These are phyloP conservation scores for Hermatobates lingyangjiaoensis DNA, from an alignment of 1,140 invertebrate species.

Conservation along the genomic window DNA sequence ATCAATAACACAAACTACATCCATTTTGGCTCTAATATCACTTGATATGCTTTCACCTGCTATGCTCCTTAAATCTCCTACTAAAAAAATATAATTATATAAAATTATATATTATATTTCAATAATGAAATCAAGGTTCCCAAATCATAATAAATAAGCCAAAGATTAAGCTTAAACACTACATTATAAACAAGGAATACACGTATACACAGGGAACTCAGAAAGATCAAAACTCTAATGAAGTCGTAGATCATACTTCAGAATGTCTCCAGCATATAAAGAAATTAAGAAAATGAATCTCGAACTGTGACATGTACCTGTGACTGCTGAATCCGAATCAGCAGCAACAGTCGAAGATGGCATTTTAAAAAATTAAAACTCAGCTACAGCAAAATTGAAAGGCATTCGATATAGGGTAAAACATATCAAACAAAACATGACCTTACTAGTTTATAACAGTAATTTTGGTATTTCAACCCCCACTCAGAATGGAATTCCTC, in stretches of 20 bases:
- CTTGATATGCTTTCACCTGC: constrained; percentile 9
- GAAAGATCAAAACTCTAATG: too few species aligned
- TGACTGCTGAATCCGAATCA: background rate
- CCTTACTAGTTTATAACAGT: background rate
- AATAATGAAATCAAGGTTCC: constrained; percentile 22
- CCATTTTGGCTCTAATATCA: constrained; percentile 42
- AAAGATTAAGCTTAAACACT: too few species aligned
- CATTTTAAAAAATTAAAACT: background rate
- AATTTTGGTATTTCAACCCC: background rate
- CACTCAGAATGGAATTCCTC: background rate
- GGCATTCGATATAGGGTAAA: background rate
- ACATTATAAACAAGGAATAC: too few species aligned
- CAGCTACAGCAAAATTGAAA: background rate
- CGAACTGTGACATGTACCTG: background rate
- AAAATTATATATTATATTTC: constrained; percentile 7
- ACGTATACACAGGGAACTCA: too few species aligned
- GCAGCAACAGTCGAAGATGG: background rate
- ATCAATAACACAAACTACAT: constrained; percentile 81
- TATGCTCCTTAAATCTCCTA: constrained; percentile 3
- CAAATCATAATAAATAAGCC: too few species aligned
- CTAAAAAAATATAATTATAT: constrained; percentile 6
- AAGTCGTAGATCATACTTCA: too few species aligned
- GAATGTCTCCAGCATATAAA: too few species aligned
- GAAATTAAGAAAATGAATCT: too few species aligned
- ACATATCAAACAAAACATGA: background rate